Evolutionary conservation across 2,888 invertebrate genomes (phyloP), one percentile per base, ranked within the genome.

Genomic region (Tetheella fluctuosa): DNA sequence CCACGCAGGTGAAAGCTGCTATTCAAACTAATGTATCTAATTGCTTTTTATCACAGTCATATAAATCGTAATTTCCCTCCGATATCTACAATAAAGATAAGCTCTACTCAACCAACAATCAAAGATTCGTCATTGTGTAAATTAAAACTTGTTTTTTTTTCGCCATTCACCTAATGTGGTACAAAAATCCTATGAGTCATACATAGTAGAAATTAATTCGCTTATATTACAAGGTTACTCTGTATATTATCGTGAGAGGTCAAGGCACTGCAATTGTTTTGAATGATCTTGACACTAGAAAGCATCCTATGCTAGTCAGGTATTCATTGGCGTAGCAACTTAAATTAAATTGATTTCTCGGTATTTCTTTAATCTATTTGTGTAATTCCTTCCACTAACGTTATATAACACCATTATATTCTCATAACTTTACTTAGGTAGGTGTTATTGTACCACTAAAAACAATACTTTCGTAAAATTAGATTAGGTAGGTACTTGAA

Each of bases 281-380:
- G 57, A 28, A 52, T 28, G 54, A 54, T 54, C 54, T 54, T 48
- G 48, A 48, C n/a, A 48, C 48, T 48, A 20, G 48, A 48, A 48
- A 48, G 48, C 48, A 20, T 48, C n/a, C 8, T 17, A 6, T 39
- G n/a, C n/a, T 39, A 39, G 39, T 34, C 34, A 34, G 13, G 34
- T 13, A 13, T 34, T 34, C 2, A 13, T 34, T 34, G 34, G 13
- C 2, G 6, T 34, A 34, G 12, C 13, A 34, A 34, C 34, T 34
- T 13, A 2, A 30, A 10, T 7, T 30, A 8, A 30, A 10, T 30
- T 30, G 25, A 4, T 25, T n/a, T n/a, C n/a, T n/a, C n/a, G 3
- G 28, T 28, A 28, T 7, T 28, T 28, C 28, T n/a, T n/a, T n/a
- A n/a, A n/a, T n/a, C n/a, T n/a, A n/a, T n/a, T n/a, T n/a, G n/a